Conservation (phyloP, 37 sponge, comb jelly and placozoan species). For the Ianthella basta region DNA sequence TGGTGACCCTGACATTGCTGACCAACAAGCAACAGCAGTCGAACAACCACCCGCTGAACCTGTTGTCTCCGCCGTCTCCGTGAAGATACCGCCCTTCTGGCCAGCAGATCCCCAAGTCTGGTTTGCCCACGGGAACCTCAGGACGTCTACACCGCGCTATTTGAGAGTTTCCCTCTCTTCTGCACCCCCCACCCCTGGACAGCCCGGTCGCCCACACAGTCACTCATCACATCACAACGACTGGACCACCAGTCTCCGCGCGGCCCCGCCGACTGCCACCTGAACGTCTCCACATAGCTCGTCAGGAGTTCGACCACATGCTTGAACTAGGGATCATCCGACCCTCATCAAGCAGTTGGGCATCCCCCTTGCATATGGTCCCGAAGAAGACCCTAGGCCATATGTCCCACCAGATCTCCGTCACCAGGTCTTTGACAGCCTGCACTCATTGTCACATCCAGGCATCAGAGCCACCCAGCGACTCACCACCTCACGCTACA, state of each 20-base stretch:
- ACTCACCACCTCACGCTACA: conserved; percentile 32
- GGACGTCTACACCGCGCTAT: conserved; percentile 30
- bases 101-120: neutral
- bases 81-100: too few relatives aligned
- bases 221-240: conserved; percentile 66
- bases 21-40: too few relatives aligned
- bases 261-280: conserved; percentile 65
- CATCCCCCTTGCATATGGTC: conserved; percentile 75
- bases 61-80: too few relatives aligned
- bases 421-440: conserved; percentile 26
- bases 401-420: conserved; percentile 22
- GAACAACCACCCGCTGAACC: too few relatives aligned
- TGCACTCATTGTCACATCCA: conserved; percentile 44
- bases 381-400: conserved; percentile 49
- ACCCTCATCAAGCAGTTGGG: conserved; percentile 69
- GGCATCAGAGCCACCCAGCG: conserved; percentile 48
- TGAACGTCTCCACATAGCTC: conserved; percentile 57
- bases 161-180: conserved; percentile 55
- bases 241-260: conserved; percentile 68
- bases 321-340: conserved; percentile 67
- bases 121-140: neutral
- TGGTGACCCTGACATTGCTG: too few relatives aligned
- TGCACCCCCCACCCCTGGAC: conserved; percentile 29
- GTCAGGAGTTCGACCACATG: conserved; percentile 74
- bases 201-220: conserved; percentile 55